Evolutionary conservation across 2,888 invertebrate species (phyloP).

Genomic region (Resseliella maxima): DNA sequence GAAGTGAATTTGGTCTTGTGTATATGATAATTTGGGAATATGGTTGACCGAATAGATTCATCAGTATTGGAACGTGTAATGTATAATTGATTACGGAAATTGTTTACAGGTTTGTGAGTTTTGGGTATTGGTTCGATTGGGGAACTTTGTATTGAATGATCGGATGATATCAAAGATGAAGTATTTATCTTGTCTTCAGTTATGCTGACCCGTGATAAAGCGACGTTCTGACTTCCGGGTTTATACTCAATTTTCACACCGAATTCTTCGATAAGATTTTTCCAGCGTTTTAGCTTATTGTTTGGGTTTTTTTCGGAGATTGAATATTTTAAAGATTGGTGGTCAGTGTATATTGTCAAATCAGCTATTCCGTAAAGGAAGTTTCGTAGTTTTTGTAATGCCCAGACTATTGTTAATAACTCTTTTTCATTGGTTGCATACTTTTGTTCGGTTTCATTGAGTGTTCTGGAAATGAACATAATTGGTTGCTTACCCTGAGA

Average conservation of each 20-base stretch:
- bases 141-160: constrained; percentile 1
- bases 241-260: constrained; percentile 61
- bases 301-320: constrained; percentile 65
- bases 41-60: neutral
- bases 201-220: constrained; percentile 57
- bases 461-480: constrained; percentile 62
- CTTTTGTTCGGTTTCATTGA: constrained; percentile 61
- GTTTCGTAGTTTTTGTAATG: constrained; percentile 63
- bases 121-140: neutral
- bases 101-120: neutral
- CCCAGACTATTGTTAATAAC: constrained; percentile 64
- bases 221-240: constrained; percentile 59
- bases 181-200: neutral
- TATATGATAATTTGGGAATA: neutral
- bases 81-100: neutral
- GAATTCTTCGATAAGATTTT: constrained; percentile 62
- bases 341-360: constrained; percentile 65
- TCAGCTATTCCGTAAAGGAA: constrained; percentile 62
- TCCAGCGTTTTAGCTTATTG: constrained; percentile 64
- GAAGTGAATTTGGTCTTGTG: neutral
- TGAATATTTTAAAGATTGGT: constrained; percentile 64
- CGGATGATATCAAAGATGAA: neutral
- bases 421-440: constrained; percentile 64
- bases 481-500: constrained; percentile 62
- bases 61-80: neutral